Evolutionary conservation across 1,140 invertebrate species (phyloP).

Genomic region (Drosophila sechellia): DNA sequence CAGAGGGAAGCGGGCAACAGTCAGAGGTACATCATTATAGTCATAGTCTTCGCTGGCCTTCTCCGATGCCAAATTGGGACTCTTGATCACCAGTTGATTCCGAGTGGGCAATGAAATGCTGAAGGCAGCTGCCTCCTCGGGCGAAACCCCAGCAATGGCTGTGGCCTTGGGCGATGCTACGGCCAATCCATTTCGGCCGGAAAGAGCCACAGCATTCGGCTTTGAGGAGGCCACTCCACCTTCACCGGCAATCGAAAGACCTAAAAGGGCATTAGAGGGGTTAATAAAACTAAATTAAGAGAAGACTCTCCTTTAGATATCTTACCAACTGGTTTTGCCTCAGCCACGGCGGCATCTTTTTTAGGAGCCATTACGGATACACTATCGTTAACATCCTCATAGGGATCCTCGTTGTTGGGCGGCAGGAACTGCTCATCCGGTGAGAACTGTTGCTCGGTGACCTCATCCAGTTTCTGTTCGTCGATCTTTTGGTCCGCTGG

Average conservation of each 20-base stretch:
- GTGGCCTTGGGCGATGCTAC: conserved; percentile 89
- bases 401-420: conserved; percentile 73
- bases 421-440: conserved; percentile 71
- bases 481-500: conserved; percentile 66
- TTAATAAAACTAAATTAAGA: neutral
- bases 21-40: conserved; percentile 53
- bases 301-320: neutral
- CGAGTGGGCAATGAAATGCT: conserved; percentile 76
- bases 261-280: conserved; percentile 48
- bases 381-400: conserved; percentile 82
- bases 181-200: conserved; percentile 88
- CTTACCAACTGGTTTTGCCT: conserved; percentile 89
- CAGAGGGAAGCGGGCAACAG: conserved; percentile 40
- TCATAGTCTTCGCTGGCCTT: conserved; percentile 71
- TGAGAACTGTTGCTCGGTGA: conserved; percentile 70
- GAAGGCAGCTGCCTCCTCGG: conserved; percentile 85
- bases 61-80: conserved; percentile 58
- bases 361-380: conserved; percentile 85
- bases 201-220: conserved; percentile 88
- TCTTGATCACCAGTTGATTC: conserved; percentile 78
- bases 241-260: conserved; percentile 87
- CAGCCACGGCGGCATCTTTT: conserved; percentile 87
- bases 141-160: conserved; percentile 89
- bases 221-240: conserved; percentile 89
- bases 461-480: conserved; percentile 74